Evolutionary conservation across 64 coral and sea anemone genomes (phyloP), one percentile per base, ranked within the genome.

Genomic region (Actinia tenebrosa): DNA sequence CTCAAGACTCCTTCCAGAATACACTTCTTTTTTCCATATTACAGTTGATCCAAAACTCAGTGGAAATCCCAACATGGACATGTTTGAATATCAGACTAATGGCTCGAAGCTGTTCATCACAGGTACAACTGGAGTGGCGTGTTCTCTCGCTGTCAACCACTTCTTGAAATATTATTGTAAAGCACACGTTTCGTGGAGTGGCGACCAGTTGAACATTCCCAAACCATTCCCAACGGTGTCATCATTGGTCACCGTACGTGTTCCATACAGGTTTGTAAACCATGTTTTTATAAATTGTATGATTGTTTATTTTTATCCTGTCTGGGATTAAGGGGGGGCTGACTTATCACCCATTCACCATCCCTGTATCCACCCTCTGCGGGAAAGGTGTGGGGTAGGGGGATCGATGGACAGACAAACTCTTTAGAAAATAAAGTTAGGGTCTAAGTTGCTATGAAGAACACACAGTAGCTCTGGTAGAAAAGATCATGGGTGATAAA

Each of bases 141-240:
- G 92, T 45, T 90, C 96, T 3, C 53, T 91, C 50, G 96, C 87
- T 15, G 92, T 98, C 71, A 84, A 91, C 20, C 96, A 98, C 78
- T 98, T 94, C 56, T 87, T 98, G 17, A 98, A 98, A 75, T 94
- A 94, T 26, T 77, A 56, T 37, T 94, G 92, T 82, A 83, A 85
- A 47, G 92, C 92, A 71, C 92, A 98, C 13, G 86, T 94, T 44
- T 98, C 96, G 3, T 98, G 96, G 96, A 98, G 92, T 89, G 96
- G 96, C 3, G 56, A 94, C 81, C 96, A 98, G 80, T 53, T 98
- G 10, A 90, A 92, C 16, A 98, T 98, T 64, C 92, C 92, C 2
- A 75, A 89, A 64, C 92, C 89, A 45, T 94, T 98, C 56, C 96
- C 96, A 45, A 83, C 77, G 85, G 90, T 98, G 9, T 10, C 44